Conservation (phyloP, 2,113 vertebrate genomes). For the Bombycilla garrulus region DNA sequence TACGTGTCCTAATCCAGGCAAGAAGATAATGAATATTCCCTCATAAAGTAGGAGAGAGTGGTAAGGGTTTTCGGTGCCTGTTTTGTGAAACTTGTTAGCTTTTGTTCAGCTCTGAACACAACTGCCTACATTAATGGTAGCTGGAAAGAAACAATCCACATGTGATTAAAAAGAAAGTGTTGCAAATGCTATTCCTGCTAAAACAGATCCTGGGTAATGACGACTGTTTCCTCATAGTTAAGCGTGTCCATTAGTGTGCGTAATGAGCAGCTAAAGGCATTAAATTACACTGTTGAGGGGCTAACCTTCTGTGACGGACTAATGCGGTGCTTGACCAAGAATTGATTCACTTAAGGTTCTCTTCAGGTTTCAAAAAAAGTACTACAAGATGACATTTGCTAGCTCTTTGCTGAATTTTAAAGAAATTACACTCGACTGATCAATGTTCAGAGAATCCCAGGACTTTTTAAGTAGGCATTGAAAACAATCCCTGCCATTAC, state of each 20-base stretch:
- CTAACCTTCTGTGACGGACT: neutral
- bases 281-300: neutral
- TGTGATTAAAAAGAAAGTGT: neutral
- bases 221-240: neutral
- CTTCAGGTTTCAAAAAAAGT: neutral
- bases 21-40: neutral
- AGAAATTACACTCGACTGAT: neutral
- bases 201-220: neutral
- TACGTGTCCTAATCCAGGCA: neutral
- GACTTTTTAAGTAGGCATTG: neutral
- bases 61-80: neutral
- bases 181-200: neutral
- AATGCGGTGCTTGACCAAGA: constrained; percentile 34
- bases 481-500: neutral
- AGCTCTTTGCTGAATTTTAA: neutral
- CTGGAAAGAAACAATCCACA: neutral
- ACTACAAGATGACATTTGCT: neutral
- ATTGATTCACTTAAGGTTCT: neutral
- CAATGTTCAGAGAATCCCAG: neutral
- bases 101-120: neutral
- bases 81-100: neutral
- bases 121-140: neutral
- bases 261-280: neutral
- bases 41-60: neutral
- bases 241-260: neutral